Evolutionary conservation across 1,140 invertebrate species (phyloP), one percentile per base, ranked within the genome.

Genomic region (Arion vulgaris): DNA sequence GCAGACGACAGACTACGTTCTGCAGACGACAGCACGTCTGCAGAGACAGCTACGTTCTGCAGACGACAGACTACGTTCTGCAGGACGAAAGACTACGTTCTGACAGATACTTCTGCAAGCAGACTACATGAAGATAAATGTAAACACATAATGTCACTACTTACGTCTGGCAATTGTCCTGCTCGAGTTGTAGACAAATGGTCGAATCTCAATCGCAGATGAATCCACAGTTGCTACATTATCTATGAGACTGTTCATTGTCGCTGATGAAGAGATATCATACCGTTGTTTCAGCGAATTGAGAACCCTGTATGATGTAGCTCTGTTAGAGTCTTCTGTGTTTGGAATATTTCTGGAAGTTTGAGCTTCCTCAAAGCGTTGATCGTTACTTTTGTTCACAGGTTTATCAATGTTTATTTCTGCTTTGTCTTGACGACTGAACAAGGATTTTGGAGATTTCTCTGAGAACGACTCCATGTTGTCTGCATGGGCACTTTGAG

Each of bases 91-190:
- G n/a, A n/a, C n/a, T n/a, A n/a, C n/a, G n/a, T n/a, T n/a, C n/a
- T n/a, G n/a, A n/a, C n/a, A n/a, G n/a, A n/a, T n/a, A n/a, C n/a
- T n/a, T n/a, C n/a, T n/a, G n/a, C n/a, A n/a, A n/a, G n/a, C n/a
- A n/a, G n/a, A n/a, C n/a, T n/a, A n/a, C n/a, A n/a, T n/a, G n/a
- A n/a, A n/a, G n/a, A n/a, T n/a, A n/a, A n/a, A n/a, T n/a, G n/a
- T n/a, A n/a, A n/a, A n/a, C n/a, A n/a, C n/a, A n/a, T n/a, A n/a
- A n/a, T n/a, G n/a, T n/a, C 7, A 66, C 23, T 66, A 72, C 79
- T 81, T 81, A 81, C 79, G 11, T 81, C 79, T 45, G 17, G 79
- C 79, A 49, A 39, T 81, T 26, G 79, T 81, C 19, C 79, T 38
- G 17, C 34, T 34, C 1, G 79, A 81, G 68, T 72, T 81, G 71